Evolutionary conservation across 2,113 vertebrate genomes (phyloP), one percentile per base, ranked within the genome.

Genomic region (Sorex araneus): DNA sequence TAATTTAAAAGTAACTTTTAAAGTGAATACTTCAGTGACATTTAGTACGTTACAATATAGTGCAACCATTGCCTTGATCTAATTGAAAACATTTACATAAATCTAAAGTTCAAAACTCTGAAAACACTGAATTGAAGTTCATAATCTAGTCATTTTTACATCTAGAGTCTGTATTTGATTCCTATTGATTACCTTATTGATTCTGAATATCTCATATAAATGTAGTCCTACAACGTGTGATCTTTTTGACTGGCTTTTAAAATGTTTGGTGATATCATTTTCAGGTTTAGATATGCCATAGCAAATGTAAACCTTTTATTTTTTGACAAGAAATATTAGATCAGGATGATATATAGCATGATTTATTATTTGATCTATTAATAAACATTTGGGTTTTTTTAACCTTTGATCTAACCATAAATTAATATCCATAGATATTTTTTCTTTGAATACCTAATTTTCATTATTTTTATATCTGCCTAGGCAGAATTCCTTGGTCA

Each of bases 1-100:
- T 70, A 25, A 74, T 43, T 74, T 92, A 50, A 87, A 50, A 75
- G 63, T 30, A 57, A 63, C 2, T 47, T 91, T 84, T 54, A n/a
- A 21, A 34, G 8, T 82, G 64, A 77, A 30, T 5, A 71, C 7
- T 50, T 80, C 21, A 74, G 7, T 79, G 66, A 3, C 2, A 73
- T 54, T 47, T 45, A 64, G 11, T 50, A 28, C 15, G n/a, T 70
- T 50, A 77, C 4, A 83, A 2, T 63, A 21, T 19, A 36, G 45
- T 75, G 18, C 34, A 66, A 32, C 13, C 5, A 43, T 34, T 23
- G 32, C 25, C 2, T 90, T 27, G 27, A 1, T 50, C 27, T 45
- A 8, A n/a, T 28, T 69, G 23, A 1, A 50, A 71, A 40, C 30
- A 63, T 57, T n/a, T 64, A 70, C 47, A 30, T 74, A 25, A 18